Evolutionary conservation across 2,888 invertebrate genomes (phyloP), one percentile per base, ranked within the genome.

Genomic region (Chouioia cunea): DNA sequence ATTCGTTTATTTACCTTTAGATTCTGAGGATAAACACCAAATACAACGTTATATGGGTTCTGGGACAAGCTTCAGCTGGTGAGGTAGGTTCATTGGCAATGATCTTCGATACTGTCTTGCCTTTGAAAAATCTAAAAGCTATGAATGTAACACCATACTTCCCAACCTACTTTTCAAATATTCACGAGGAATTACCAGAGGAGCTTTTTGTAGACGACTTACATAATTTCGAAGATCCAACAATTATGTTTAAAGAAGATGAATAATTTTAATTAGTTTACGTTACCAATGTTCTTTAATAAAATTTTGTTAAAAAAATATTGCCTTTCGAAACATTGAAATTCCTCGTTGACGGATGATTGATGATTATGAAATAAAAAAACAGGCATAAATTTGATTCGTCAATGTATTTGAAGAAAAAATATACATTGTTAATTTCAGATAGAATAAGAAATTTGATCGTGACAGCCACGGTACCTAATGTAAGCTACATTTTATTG

Each of bases 11-110:
- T 75, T 91, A 53, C 47, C 93, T 57, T 2, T 90, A 95, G 91
- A 92, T 99, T 78, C 90, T 94, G 87, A 90, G 98, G 73, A 95
- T 99, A 47, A 97, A 98, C 82, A 95, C 94, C n/a, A 94, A 96
- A 83, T 91, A 95, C 83, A 97, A 98, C 86, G 93, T 98, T 0
- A 87, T 99, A 72, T 99, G 94, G 91, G 92, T 97, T 12, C 88
- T 90, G 76, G 97, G 97, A 14, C 90, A 90, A 18, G 91, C 89
- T 22, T 89, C 96, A 73, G 93, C 97, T 2, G 98, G 99, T 1
- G 92, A 91, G 80, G 92, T 91, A 0, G 95, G 95, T 80, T 90
- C 90, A 0, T 89, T 93, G 79, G 91, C 93, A 65, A 92, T 93
- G 77, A 88, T 98, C 73, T 94, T 91, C 80, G 98, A 99, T 83